Conservation (phyloP, 2,797 vertebrate species). For the Eupleurogrammus muticus region DNA sequence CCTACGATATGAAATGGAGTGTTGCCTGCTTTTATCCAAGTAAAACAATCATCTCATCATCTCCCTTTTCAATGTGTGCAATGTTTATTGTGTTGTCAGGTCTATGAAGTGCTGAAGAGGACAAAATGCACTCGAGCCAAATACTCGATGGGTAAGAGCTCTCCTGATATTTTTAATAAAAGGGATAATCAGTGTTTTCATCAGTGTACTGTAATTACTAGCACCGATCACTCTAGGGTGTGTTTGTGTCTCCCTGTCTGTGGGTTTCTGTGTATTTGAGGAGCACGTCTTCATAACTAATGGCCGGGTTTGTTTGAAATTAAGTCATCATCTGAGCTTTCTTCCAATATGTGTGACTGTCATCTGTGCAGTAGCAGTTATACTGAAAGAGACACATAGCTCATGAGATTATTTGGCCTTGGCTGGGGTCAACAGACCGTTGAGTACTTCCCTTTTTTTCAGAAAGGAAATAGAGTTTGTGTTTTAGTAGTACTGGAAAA, state of each 20-base stretch:
- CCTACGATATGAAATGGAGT: neutral
- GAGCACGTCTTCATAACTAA: neutral
- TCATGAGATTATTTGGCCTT: neutral
- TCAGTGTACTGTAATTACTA: neutral
- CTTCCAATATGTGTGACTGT: neutral
- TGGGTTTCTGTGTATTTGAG: too few relatives aligned
- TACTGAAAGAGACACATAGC: neutral
- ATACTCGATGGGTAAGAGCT: constrained; percentile 91
- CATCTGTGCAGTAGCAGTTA: neutral
- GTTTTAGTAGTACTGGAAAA: too few relatives aligned
- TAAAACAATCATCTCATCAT: neutral
- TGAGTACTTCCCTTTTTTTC: neutral
- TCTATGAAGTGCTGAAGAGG: constrained; percentile 95
- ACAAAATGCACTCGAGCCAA: constrained; percentile 90
- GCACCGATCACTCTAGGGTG: neutral
- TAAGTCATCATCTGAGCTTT: neutral
- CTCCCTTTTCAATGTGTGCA: neutral
- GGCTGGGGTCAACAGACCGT: too few relatives aligned
- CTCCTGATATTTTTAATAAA: neutral
- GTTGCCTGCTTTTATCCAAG: neutral
- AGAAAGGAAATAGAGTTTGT: too few relatives aligned
- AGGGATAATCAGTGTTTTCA: neutral
- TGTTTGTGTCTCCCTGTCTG: too few relatives aligned
- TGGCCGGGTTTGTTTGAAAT: neutral
- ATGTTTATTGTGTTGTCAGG: constrained; percentile 79